Evolutionary conservation across 2,797 vertebrate species (phyloP).

Genomic region (Alosa sapidissima): DNA sequence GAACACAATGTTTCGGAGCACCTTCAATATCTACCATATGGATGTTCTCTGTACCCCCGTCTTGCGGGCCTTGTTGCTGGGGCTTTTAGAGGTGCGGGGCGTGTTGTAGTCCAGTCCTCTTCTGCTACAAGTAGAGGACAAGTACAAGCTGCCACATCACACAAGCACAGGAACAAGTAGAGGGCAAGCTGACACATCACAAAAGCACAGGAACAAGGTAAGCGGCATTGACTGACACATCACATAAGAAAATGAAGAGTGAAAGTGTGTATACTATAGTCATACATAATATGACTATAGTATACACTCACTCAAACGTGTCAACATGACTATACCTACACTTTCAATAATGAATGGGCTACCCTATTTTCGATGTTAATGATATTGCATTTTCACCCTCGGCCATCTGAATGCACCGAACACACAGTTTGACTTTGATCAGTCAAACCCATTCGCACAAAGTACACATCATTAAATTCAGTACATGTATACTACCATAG

Average conservation of each 20-base stretch:
- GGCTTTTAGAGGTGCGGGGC: constrained; percentile 90
- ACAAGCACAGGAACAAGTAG: constrained; percentile 1
- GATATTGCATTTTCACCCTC: not conserved
- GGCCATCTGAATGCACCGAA: not conserved
- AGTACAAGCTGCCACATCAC: constrained; percentile 35
- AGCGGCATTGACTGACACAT: not conserved
- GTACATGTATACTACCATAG: not conserved
- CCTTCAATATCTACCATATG: constrained; percentile 99
- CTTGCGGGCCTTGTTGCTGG: constrained; percentile 87
- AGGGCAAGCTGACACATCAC: not conserved
- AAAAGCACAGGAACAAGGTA: not conserved
- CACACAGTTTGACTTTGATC: not conserved
- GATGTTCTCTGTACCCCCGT: constrained; percentile 98
- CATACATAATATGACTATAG: not conserved
- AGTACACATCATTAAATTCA: not conserved
- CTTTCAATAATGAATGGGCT: no score
- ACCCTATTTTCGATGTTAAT: no score
- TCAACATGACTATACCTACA: not conserved
- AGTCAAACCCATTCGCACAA: not conserved
- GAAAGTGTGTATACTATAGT: no score
- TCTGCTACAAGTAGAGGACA: constrained; percentile 73
- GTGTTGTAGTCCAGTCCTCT: constrained; percentile 90
- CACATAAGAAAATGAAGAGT: not conserved
- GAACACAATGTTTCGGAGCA: constrained; percentile 82
- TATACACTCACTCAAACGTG: not conserved